Base-by-base conservation (phyloP, 2,113 vertebrate genomes). In the Passer montanus region DNA sequence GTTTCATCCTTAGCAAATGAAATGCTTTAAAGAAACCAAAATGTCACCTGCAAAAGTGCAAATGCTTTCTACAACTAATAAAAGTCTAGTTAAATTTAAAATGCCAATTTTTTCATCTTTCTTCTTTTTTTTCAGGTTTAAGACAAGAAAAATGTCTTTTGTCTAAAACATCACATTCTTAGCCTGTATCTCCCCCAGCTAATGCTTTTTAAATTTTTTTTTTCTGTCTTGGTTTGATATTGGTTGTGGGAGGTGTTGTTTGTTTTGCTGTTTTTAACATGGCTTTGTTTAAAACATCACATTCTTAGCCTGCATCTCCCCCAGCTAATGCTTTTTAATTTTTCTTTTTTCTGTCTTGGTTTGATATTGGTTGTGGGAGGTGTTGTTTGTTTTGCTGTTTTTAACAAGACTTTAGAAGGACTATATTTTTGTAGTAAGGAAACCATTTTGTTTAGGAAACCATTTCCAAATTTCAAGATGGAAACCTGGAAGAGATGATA, bases 261-360 rank as follows among this genome's bases (percentile, higher is more conserved):
- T 21, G 12, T 28, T 55, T 63, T 26, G 10, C 28, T 59, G 2
- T 31, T 72, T 81, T 82, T 4, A 31, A 53, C 23, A 3, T 41
- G 0, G 56, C 4, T n/a, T 73, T 18, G 66, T 77, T 59, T 28
- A 43, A 77, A 91, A 55, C 7, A 50, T 24, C n/a, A 55, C 11
- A 6, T 80, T 80, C 24, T 58, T 13, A 69, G 30, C 5, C 30
- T 62, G 35, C 30, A 60, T 39, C 6, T 56, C 9, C 6, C 20
- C 5, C 8, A 6, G 3, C 5, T 13, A 8, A 1, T 1, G 4
- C 3, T 27, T 23, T 46, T 21, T 18, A 2, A 10, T 7, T 10
- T 15, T 41, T 39, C n/a, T n/a, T n/a, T 26, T 55, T 26, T 8
- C 7, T 64, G 0, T 31, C 24, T 39, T 31, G 5, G 14, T 41